A percentile compares a stretch with the other conserved stretches of the same genome.
Evolutionary conservation across 2,113 vertebrate genomes (phyloP).

Genomic region (Hippocampus mohnikei): DNA sequence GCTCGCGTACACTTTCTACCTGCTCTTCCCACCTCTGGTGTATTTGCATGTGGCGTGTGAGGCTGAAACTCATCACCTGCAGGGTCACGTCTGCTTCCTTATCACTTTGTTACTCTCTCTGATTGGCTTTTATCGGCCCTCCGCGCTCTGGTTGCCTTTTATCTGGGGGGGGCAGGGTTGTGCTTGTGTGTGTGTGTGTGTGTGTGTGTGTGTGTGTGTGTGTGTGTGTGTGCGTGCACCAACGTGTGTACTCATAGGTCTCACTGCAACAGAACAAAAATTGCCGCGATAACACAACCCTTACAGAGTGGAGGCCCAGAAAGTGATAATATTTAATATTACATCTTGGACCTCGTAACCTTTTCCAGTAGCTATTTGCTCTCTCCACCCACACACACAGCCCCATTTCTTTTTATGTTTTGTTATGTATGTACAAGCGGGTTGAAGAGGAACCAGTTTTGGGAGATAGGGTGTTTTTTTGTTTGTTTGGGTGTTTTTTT

Average conservation of each 20-base stretch:
- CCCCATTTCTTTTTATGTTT: not conserved
- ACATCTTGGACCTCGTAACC: conserved; percentile 26
- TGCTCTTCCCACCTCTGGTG: not conserved
- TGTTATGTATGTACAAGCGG: not conserved
- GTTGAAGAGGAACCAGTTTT: not conserved
- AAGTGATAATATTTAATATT: conserved; percentile 32
- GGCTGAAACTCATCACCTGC: conserved; percentile 49
- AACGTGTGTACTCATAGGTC: conserved; percentile 31
- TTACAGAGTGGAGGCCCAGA: conserved; percentile 35
- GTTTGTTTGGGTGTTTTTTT: not conserved
- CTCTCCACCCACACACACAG: not conserved
- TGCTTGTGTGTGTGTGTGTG: not conserved
- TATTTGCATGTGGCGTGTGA: conserved; percentile 32
- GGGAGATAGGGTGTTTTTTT: not conserved
- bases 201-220: not conserved
- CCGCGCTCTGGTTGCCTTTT: conserved; percentile 59
- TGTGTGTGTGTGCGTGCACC: not conserved
- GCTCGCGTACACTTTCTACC: not conserved
- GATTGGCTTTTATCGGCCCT: conserved; percentile 57
- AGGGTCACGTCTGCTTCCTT: conserved; percentile 50
- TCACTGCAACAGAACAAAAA: conserved; percentile 54
- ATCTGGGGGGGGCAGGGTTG: conserved; percentile 33
- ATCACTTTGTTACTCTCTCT: conserved; percentile 46
- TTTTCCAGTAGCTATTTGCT: conserved; percentile 12
- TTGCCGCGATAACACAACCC: conserved; percentile 45